Base-by-base conservation (phyloP, 2,888 invertebrate species). In the Norana najaformis region DNA sequence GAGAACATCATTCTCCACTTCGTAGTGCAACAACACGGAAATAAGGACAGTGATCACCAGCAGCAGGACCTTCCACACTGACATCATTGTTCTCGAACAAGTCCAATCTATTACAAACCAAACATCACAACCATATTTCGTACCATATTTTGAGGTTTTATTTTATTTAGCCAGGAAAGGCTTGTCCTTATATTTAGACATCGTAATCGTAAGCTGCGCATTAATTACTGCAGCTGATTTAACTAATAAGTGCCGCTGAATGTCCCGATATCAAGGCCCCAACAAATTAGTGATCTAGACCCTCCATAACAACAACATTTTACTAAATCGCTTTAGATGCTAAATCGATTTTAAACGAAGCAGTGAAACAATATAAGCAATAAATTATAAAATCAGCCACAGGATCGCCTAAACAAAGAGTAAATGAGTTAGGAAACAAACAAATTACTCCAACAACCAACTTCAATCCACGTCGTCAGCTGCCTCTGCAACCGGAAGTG, bases 1-100 rank as follows among this genome's bases (percentile, higher is more conserved):
- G 13, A 91, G 90, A n/a, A 89, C 90, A 39, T 88, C 88, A 35
- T 90, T 85, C 11, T 90, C 90, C 23, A 88, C 83, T 53, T 90
- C 91, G 14, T 88, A 47, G 6, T 89, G 37, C n/a, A 82, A 36
- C 14, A 90, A 85, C n/a, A 90, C 30, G 34, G 41, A 89, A 38
- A 89, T 83, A 13, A 90, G 30, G 34, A 90, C 36, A 35, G 88
- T 53, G n/a, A 89, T 69, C 37, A 83, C 85, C 34, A 85, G 83
- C 30, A 89, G 34, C 6, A 88, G 88, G 18, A 88, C 41, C 38
- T 88, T 88, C 85, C 85, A 85, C 37, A 35, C 85, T 35, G 85
- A 85, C 37, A 85, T 37, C 85, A 85, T 85, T 85, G 35, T 37
- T 85, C 85, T 85, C 53, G 23, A 53, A 18, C 53, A 53, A 18